A percentile compares a stretch with the other conserved stretches of the same genome.
Evolutionary conservation across 2,797 vertebrate species (phyloP).

Genomic region (Artibeus jamaicensis): DNA sequence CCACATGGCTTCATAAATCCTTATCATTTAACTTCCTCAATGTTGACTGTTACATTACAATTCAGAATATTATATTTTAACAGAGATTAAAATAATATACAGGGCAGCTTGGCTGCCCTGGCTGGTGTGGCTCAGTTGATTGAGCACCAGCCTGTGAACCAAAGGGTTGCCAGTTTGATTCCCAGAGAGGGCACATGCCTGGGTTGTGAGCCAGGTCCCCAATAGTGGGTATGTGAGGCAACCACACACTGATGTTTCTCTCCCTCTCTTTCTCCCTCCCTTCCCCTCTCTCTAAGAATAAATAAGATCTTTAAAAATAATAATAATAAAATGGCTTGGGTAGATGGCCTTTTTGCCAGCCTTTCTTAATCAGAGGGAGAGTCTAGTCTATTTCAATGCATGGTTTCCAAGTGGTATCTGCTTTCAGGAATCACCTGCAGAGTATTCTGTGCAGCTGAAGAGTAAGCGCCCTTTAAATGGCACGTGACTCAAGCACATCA

Average conservation of each 20-base stretch:
- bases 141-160: too few relatives aligned
- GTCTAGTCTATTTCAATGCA: neutral
- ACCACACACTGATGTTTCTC: too few relatives aligned
- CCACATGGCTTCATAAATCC: neutral
- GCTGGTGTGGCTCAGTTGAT: too few relatives aligned
- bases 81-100: neutral
- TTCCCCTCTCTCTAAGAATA: too few relatives aligned
- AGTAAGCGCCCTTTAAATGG: neutral
- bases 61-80: constrained; percentile 4
- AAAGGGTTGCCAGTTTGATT: too few relatives aligned
- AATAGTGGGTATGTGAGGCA: too few relatives aligned
- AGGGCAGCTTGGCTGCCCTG: too few relatives aligned
- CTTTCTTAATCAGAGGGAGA: neutral
- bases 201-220: too few relatives aligned
- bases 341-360: neutral
- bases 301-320: too few relatives aligned
- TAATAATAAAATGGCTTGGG: neutral
- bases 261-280: too few relatives aligned
- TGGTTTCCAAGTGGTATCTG: neutral
- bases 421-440: neutral
- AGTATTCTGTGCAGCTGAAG: neutral
- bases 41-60: neutral
- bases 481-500: neutral
- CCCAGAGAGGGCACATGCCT: too few relatives aligned
- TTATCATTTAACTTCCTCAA: neutral